Base-by-base conservation (phyloP, 1,140 invertebrate species). In the Vanessa tameamea region DNA sequence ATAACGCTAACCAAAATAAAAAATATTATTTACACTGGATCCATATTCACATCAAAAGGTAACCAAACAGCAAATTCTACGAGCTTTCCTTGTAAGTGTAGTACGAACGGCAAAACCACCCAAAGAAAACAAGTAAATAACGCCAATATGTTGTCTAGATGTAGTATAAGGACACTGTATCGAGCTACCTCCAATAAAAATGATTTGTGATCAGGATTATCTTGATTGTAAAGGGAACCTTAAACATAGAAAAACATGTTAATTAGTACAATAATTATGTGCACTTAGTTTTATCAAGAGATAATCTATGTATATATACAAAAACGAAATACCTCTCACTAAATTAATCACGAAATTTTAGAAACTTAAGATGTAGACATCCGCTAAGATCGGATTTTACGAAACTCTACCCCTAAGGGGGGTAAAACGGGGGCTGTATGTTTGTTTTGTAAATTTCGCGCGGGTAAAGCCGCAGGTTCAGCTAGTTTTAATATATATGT, bases 51-150 rank as follows among this genome's bases (percentile, higher is more conserved):
- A 65, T 89, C 81, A 73, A 85, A 89, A 20, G 88, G 86, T 20
- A 89, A 63, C 84, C 86, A 88, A 71, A 89, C 85, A 57, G 82
- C 78, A 69, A 87, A 87, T 70, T 86, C 83, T 9, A 87, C 74
- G 16, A 61, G 53, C 57, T 83, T 82, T 65, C 82, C 77, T 67
- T 83, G 78, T 15, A 79, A 51, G 59, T 86, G 82, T 47, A 83
- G 73, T 55, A 86, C 76, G 43, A 83, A 73, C 13, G 83, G 86
- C 65, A 83, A 83, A 7, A 87, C 13, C 43, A 82, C 73, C 87
- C 87, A 88, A 11, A 88, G 76, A 59, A 85, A 79, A 69, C 81
- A 85, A 47, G 84, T 90, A 16, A 75, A 55, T 26, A 86, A n/a
- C 13, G 85, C 82, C 37, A 80, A 67, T 20, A 26, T 61, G 65